A percentile compares a stretch with the other conserved stretches of the same genome.
Conservation (phyloP, 1,140 invertebrate species). For the Ganaspis sp. region DNA sequence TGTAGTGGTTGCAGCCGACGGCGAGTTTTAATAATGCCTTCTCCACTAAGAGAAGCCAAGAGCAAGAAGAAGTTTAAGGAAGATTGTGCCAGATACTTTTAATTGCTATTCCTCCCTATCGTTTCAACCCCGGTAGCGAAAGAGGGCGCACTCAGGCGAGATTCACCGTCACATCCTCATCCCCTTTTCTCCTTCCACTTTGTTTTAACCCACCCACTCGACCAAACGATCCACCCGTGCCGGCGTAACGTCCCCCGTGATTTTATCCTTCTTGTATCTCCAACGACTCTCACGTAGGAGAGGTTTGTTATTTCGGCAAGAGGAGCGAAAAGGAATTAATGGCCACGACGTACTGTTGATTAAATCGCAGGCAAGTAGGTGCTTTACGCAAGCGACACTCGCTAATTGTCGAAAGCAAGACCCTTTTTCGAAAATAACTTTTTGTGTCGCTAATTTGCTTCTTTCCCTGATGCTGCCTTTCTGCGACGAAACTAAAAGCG, state of each 20-base stretch:
- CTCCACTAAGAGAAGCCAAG: slow-evolving; percentile 55
- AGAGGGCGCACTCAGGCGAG: slow-evolving; percentile 47
- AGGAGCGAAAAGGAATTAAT: slow-evolving; percentile 69
- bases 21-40: slow-evolving; percentile 74
- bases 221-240: slow-evolving; percentile 23
- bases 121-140: slow-evolving; percentile 56
- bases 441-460: background rate
- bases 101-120: slow-evolving; percentile 72
- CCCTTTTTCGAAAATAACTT: background rate
- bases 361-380: slow-evolving; percentile 58
- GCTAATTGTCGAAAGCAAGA: slow-evolving; percentile 50
- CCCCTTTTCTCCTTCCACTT: slow-evolving; percentile 32
- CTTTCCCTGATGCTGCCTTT: background rate
- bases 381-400: slow-evolving; percentile 54
- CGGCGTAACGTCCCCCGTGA: slow-evolving; percentile 61
- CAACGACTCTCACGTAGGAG: slow-evolving; percentile 68
- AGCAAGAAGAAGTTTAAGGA: slow-evolving; percentile 72
- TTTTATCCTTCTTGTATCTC: slow-evolving; percentile 74
- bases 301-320: slow-evolving; percentile 72
- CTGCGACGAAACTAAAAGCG: too few relatives aligned
- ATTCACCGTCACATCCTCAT: slow-evolving; percentile 51
- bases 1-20: slow-evolving; percentile 64
- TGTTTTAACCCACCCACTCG: slow-evolving; percentile 41
- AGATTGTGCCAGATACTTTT: slow-evolving; percentile 76
- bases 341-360: slow-evolving; percentile 60